These are phyloP conservation scores for Brachionus manjavacas DNA, from an alignment of 1,140 invertebrate genomes.

Conservation along the genomic window DNA sequence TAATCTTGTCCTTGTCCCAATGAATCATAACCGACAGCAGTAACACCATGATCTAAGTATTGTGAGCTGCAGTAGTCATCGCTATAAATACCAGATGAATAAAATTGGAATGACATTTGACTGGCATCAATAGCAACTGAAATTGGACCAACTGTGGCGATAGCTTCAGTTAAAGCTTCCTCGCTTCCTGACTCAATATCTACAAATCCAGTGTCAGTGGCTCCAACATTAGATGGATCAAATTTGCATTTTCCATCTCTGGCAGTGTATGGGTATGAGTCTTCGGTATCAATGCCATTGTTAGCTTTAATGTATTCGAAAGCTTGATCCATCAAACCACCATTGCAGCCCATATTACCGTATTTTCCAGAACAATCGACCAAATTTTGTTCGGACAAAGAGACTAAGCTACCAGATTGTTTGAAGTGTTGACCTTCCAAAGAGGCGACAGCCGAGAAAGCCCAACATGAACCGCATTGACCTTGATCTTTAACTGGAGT, in stretches of 20 bases:
- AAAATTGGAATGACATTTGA: conserved; percentile 61
- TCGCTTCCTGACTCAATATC: conserved; percentile 64
- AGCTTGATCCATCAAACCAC: conserved; percentile 54
- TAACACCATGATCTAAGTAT: conserved; percentile 44
- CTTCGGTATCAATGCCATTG: conserved; percentile 56
- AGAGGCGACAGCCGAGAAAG: conserved; percentile 64
- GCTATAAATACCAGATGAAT: conserved; percentile 46
- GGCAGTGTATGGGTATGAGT: conserved; percentile 50
- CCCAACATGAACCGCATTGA: conserved; percentile 28
- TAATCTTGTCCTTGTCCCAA: conserved; percentile 44
- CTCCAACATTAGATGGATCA: conserved; percentile 64
- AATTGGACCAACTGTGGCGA: conserved; percentile 80
- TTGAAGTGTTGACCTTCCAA: conserved; percentile 92
- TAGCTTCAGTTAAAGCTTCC: conserved; percentile 66
- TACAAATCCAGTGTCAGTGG: conserved; percentile 74
- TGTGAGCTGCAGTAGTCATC: conserved; percentile 47
- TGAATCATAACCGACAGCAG: conserved; percentile 45
- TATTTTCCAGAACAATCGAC: conserved; percentile 75
- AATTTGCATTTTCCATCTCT: conserved; percentile 33
- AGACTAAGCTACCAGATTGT: conserved; percentile 73
- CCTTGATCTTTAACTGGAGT: conserved; percentile 42
- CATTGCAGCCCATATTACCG: conserved; percentile 46
- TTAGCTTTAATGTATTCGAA: conserved; percentile 56
- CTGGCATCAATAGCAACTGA: conserved; percentile 84
- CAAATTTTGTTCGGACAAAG: conserved; percentile 92